These are phyloP conservation scores for Phylloscopus whistleri DNA, from an alignment of 2,113 vertebrate species.

Conservation along the genomic window DNA sequence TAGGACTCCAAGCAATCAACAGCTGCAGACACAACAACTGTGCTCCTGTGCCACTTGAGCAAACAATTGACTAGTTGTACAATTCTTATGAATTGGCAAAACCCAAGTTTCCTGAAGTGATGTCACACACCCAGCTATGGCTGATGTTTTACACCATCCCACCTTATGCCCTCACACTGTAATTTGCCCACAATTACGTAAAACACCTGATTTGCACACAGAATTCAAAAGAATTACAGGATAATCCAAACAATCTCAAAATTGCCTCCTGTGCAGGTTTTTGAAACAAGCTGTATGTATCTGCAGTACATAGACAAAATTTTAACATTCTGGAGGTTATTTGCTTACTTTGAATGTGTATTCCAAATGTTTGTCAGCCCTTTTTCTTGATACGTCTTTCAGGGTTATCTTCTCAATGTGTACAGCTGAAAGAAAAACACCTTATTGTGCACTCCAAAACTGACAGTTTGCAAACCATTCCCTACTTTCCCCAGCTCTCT, in stretches of 20 bases:
- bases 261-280: neutral
- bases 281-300: neutral
- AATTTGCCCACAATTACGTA: neutral
- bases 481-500: neutral
- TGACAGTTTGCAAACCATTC: neutral
- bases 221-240: neutral
- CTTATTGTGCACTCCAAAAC: neutral
- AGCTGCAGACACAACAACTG: neutral
- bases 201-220: neutral
- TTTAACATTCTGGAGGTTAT: neutral
- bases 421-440: slow-evolving; percentile 81
- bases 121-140: neutral
- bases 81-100: neutral
- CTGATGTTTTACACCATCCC: neutral
- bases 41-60: neutral
- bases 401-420: slow-evolving; percentile 91
- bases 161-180: neutral
- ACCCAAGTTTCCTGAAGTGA: neutral
- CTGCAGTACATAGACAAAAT: neutral
- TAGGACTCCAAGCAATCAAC: neutral
- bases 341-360: slow-evolving; percentile 90
- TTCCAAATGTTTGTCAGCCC: slow-evolving; percentile 85
- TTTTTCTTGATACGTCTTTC: slow-evolving; percentile 84
- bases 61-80: neutral
- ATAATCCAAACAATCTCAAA: neutral